phyloP scores from a whole-genome alignment of 2,113 vertebrate genomes.

The Entomyzon cyanotis region DNA sequence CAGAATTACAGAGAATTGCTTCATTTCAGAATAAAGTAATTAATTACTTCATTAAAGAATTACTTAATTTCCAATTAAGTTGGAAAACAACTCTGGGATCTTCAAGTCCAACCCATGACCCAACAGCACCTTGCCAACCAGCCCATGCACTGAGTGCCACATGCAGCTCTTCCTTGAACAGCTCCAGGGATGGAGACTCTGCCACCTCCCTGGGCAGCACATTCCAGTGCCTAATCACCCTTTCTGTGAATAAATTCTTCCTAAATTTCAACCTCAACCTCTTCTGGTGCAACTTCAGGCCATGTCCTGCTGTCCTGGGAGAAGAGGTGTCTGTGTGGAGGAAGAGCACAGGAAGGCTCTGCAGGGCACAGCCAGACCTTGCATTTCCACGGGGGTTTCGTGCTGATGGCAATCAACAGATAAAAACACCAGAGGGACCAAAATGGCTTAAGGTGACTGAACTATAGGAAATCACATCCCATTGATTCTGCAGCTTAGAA shows the following conservation, averaged over 20 bases:
- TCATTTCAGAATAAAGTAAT: too few species aligned
- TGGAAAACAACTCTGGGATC: background rate
- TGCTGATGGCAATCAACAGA: background rate
- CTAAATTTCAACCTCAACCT: background rate
- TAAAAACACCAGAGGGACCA: background rate
- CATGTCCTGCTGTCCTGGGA: background rate
- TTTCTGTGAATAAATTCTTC: background rate
- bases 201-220: background rate
- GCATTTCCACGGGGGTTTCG: background rate
- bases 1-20: too few species aligned
- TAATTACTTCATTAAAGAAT: too few species aligned
- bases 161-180: background rate
- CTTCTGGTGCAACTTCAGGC: background rate
- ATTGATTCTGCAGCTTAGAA: background rate
- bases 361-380: background rate
- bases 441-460: background rate
- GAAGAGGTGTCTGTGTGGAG: background rate
- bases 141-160: background rate
- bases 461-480: background rate
- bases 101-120: accelerated
- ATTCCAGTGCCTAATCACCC: accelerated
- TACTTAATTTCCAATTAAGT: accelerated
- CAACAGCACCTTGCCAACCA: accelerated
- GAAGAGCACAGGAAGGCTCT: background rate
- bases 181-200: background rate